A percentile compares a stretch with the other conserved stretches of the same genome.
Conservation (phyloP, 2,888 invertebrate genomes). For the Heteromyza rotundicornis region DNA sequence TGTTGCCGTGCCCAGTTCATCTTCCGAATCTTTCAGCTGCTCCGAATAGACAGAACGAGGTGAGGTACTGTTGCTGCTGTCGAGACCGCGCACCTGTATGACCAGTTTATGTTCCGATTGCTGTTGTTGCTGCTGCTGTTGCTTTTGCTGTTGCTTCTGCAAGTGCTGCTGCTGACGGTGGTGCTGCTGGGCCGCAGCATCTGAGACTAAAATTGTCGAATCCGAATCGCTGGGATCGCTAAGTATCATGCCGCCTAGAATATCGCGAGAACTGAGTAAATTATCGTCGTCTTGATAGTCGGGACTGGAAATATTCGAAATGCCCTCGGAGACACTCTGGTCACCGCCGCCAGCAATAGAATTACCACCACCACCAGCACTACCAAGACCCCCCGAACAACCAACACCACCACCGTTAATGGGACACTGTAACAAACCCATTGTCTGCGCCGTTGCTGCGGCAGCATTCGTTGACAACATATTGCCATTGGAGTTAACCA, state of each 20-base stretch:
- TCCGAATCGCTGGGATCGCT: conserved; percentile 90
- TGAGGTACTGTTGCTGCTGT: conserved; percentile 48
- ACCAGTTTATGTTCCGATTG: conserved; percentile 79
- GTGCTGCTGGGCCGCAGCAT: conserved; percentile 65
- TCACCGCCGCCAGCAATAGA: conserved; percentile 67
- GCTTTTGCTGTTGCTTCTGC: conserved; percentile 48
- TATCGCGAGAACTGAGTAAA: conserved; percentile 77
- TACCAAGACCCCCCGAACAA: conserved; percentile 34
- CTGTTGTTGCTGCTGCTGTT: conserved; percentile 64
- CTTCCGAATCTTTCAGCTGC: conserved; percentile 59
- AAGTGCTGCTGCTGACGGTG: conserved; percentile 51
- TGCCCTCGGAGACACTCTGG: conserved; percentile 83
- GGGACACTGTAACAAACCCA: conserved; percentile 57
- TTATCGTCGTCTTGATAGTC: conserved; percentile 88
- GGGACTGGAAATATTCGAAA: conserved; percentile 88
- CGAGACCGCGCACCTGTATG: conserved; percentile 73
- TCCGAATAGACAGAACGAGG: conserved; percentile 44
- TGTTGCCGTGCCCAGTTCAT: conserved; percentile 61
- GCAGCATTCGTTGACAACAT: conserved; percentile 35
- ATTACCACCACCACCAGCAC: conserved; percentile 35
- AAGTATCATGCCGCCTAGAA: conserved; percentile 79
- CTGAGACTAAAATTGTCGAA: conserved; percentile 84
- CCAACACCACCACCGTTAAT: conserved; percentile 33
- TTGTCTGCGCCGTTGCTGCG: conserved; percentile 30
- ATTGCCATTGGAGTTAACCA: conserved; percentile 32